Evolutionary conservation across 2,797 vertebrate species (phyloP), one percentile per base, ranked within the genome.

Genomic region (Liasis olivaceus): DNA sequence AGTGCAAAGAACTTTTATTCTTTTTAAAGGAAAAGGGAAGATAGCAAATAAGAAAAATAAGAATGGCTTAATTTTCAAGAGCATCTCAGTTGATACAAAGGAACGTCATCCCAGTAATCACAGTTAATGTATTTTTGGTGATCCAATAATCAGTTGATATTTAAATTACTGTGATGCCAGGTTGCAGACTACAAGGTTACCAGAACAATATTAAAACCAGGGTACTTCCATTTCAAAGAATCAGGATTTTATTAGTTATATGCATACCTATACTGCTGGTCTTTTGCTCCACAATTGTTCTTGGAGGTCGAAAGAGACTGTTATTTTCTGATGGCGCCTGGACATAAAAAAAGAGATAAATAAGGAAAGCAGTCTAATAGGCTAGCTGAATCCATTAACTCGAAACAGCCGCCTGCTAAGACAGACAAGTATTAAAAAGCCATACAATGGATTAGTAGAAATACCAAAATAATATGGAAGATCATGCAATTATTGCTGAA

Each of bases 391-490:
- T 94, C 96, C 96, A 97, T 94, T 95, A 96, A 96, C 92, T 97
- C 96, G 95, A 98, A 96, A 98, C 95, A 96, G 95, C 96, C 96
- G 95, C 97, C 97, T 98, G 97, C 97, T 96, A 97, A 98, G 97
- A 98, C 97, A 98, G 97, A 97, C 97, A 97, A 92, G 96, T 97
- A 98, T 98, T 98, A 99, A 98, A 98, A 98, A 98, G 98, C 98
- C 97, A 95, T 97, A 98, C 96, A 97, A 96, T 97, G 98, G 97
- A 97, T 98, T 98, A 98, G 98, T 98, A 98, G 97, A 97, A 96
- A 97, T 96, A 96, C 92, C 95, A 95, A 96, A 93, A 94, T 97
- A 95, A 97, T 94, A 97, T 96, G 95, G 97, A 96, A 97, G 95
- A 96, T 97, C 98, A 98, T 99, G 98, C 98, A 98, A 98, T 81